These are phyloP conservation scores for Tauraco hartlaubi DNA, from an alignment of 2,797 vertebrate genomes.

Conservation along the genomic window DNA sequence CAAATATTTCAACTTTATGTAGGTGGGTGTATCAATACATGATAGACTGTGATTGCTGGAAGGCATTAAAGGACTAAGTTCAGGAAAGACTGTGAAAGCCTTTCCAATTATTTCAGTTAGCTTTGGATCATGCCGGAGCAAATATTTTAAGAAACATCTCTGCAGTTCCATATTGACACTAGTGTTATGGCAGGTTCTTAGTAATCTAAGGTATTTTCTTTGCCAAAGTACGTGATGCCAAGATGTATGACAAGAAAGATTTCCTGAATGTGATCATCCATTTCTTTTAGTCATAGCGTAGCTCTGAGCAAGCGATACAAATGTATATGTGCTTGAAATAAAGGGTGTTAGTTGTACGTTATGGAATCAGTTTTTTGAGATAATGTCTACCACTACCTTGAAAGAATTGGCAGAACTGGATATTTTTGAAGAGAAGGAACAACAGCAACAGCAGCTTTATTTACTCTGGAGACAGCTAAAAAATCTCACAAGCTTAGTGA, in stretches of 20 bases:
- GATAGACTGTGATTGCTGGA: not conserved
- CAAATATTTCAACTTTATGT: not conserved
- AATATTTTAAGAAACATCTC: not conserved
- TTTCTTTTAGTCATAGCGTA: not conserved
- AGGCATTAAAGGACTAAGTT: not conserved
- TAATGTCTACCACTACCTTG: not conserved
- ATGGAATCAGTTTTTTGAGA: not conserved
- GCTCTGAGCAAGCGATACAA: not conserved
- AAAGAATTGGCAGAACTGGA: not conserved
- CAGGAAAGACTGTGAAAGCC: not conserved
- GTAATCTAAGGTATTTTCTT: not conserved
- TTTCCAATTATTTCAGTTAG: not conserved
- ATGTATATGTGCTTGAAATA: not conserved
- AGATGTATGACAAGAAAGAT: not conserved
- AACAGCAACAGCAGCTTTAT: not conserved
- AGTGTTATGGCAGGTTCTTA: not conserved
- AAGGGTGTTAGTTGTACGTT: not conserved
- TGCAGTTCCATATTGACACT: not conserved
- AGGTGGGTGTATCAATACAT: not conserved
- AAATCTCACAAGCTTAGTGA: not conserved
- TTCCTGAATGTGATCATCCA: not conserved
- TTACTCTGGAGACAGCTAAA: not conserved
- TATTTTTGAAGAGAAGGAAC: not conserved
- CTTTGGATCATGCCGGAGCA: not conserved
- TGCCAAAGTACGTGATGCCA: not conserved